These are phyloP conservation scores for Cotesia typhae DNA, from an alignment of 1,140 invertebrate genomes.

Conservation along the genomic window DNA sequence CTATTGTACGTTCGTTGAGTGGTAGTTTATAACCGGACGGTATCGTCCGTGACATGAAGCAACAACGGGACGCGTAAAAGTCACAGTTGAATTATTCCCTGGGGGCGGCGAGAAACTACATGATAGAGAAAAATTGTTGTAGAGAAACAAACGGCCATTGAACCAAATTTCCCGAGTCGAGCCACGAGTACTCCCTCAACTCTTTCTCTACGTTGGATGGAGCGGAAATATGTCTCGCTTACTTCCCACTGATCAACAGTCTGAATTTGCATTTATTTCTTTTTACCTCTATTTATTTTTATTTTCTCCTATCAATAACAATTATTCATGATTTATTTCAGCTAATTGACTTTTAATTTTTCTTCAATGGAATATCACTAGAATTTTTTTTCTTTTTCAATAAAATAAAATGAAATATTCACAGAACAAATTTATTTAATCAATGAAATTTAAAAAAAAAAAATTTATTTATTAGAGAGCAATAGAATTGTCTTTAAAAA, in stretches of 20 bases:
- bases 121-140: conserved; percentile 20
- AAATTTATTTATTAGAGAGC: no score
- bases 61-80: conserved; percentile 35
- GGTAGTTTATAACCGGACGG: conserved; percentile 33
- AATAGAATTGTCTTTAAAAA: no score
- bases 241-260: conserved; percentile 14
- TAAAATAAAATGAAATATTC: no score
- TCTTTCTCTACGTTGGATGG: conserved; percentile 25
- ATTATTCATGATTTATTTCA: no score
- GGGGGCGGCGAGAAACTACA: conserved; percentile 15
- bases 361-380: no score
- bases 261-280: background rate
- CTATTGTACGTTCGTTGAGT: conserved; percentile 6
- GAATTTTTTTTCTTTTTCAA: no score
- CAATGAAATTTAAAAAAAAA: no score
- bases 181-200: background rate
- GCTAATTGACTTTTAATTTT: no score
- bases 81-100: conserved; percentile 34
- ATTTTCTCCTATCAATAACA: background rate
- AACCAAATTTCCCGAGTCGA: conserved; percentile 35
- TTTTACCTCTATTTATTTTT: background rate
- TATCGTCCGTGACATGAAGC: conserved; percentile 35
- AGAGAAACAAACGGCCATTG: conserved; percentile 38
- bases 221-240: conserved; percentile 25
- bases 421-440: no score